Base-by-base conservation (phyloP, 2,797 vertebrate genomes). In the Liparis tanakae region DNA sequence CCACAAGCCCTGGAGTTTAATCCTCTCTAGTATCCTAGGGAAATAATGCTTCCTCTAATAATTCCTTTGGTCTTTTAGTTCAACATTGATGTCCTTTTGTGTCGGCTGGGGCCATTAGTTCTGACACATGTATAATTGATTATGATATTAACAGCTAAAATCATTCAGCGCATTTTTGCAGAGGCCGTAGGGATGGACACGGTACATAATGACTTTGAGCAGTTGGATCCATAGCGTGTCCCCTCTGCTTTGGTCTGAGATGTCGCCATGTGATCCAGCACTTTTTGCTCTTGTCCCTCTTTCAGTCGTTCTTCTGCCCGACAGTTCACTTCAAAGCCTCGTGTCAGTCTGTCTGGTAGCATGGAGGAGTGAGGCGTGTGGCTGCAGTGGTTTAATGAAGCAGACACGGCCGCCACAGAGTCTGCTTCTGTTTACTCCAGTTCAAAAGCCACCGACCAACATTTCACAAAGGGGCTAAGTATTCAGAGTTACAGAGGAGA, bases 121-220 rank as follows among this genome's bases (percentile, higher is more conserved):
- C 76, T 90, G 89, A 90, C 89, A 91, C 81, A 77, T 87, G 86
- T 91, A 88, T 85, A 90, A 92, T 88, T 93, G 85, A 92, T 90
- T 89, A 91, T 89, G 83, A 87, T 80, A 91, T 91, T 91, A 91
- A 87, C 82, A 64, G 76, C 83, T 81, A 71, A 88, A 91, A 91
- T 90, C 86, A 80, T 90, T 87, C 53, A 64, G 44, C 67, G 80
- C 53, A 83, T 88, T 90, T 89, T 83, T 84, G 79, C 84, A 78
- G 70, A 70, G 80, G 69, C 53, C 1, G 13, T 70, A 48, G 53
- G 76, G 79, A 89, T 74, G 50, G 85, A 85, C 86, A 87, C 77
- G 70, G 76, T 80, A 48, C 67, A 76, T 89, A 90, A 90, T 86
- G 81, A 72, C 74, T 88, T 76, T 9, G 22, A 83, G 79, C 78